Evolutionary conservation across 2,888 invertebrate species (phyloP).

Genomic region (Standfussiana lucernea): DNA sequence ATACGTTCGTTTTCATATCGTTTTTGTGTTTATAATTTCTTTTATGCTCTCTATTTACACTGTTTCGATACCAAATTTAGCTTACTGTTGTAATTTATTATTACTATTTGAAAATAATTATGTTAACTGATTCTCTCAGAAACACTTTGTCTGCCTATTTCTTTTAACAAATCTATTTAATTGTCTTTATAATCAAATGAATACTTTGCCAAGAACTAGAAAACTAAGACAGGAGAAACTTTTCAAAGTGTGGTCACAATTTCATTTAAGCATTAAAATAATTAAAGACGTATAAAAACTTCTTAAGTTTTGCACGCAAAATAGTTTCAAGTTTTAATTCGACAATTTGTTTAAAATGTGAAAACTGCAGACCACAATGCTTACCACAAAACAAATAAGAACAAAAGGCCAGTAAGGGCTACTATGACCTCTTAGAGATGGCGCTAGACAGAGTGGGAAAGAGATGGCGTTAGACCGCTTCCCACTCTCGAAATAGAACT

Average conservation of each 20-base stretch:
- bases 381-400: background rate
- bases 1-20: background rate
- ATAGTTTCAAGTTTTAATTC: constrained; percentile 39
- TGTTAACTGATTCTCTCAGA: background rate
- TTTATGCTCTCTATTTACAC: background rate
- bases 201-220: background rate
- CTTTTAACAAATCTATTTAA: background rate
- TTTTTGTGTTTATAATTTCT: background rate
- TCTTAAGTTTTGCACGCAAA: constrained; percentile 12
- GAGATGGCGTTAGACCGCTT: too few relatives aligned
- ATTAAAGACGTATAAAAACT: constrained; percentile 11
- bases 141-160: background rate
- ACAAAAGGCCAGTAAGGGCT: constrained; percentile 20
- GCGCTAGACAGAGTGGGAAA: too few relatives aligned
- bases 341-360: constrained; percentile 31
- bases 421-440: too few relatives aligned
- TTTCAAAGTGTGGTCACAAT: constrained; percentile 23
- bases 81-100: background rate
- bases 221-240: background rate
- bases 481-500: too few relatives aligned
- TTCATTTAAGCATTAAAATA: constrained; percentile 32
- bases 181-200: constrained; percentile 8
- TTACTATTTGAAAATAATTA: background rate
- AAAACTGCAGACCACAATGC: constrained; percentile 5
- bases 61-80: background rate